Evolutionary conservation across 1,140 invertebrate genomes (phyloP).

Genomic region (Plectrocnemia conspersa): DNA sequence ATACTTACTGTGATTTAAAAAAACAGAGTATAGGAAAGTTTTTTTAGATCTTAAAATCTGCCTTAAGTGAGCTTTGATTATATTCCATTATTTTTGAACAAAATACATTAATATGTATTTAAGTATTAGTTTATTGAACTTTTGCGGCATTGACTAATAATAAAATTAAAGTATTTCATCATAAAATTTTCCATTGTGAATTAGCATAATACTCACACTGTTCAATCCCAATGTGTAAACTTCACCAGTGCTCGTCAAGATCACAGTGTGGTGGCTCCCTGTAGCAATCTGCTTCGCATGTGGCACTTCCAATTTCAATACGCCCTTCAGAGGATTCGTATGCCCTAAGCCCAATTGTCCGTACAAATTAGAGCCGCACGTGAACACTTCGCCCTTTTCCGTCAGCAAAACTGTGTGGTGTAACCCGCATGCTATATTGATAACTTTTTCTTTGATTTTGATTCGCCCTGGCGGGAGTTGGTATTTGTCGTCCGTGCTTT

Average conservation of each 20-base stretch:
- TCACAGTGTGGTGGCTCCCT: constrained; percentile 91
- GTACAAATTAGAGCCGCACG: constrained; percentile 91
- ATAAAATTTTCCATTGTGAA: not conserved
- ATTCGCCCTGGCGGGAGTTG: constrained; percentile 58
- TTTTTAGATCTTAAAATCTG: too few relatives aligned
- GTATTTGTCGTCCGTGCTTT: constrained; percentile 30
- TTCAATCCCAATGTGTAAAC: constrained; percentile 92
- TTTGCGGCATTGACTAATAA: too few relatives aligned
- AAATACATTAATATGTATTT: too few relatives aligned
- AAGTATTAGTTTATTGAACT: too few relatives aligned
- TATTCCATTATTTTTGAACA: too few relatives aligned
- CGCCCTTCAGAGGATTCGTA: constrained; percentile 65
- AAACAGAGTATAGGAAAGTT: too few relatives aligned
- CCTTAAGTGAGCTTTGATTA: too few relatives aligned
- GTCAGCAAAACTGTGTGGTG: constrained; percentile 75
- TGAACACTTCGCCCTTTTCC: constrained; percentile 64
- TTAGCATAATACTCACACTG: constrained; percentile 56
- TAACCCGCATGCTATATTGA: constrained; percentile 82
- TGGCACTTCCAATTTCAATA: constrained; percentile 71
- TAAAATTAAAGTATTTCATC: too few relatives aligned
- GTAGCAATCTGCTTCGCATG: constrained; percentile 75
- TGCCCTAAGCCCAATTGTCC: constrained; percentile 92
- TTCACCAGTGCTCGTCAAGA: constrained; percentile 85
- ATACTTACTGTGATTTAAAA: too few relatives aligned
- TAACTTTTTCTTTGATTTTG: constrained; percentile 56